Evolutionary conservation across 2,797 vertebrate species (phyloP).

Genomic region (Tokudaia muenninki): DNA sequence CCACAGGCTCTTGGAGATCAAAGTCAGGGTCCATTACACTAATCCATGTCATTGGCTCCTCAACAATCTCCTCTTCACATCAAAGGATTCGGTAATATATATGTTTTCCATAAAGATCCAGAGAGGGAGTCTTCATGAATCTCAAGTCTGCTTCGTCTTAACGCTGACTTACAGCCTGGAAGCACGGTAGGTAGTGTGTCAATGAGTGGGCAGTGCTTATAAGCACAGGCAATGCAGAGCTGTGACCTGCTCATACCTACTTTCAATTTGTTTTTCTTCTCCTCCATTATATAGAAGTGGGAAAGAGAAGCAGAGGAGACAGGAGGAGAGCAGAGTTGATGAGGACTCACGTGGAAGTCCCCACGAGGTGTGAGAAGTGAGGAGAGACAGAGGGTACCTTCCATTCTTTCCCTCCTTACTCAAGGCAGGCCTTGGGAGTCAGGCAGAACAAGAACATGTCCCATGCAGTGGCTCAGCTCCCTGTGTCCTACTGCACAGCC

Average conservation of each 20-base stretch:
- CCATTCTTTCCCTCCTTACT: neutral
- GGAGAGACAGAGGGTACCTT: neutral
- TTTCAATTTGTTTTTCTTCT: neutral
- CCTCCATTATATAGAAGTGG: neutral
- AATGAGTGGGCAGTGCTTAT: neutral
- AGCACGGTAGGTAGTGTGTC: neutral
- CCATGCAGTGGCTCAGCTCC: neutral
- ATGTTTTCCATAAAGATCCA: neutral
- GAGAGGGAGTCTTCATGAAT: neutral
- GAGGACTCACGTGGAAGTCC: neutral
- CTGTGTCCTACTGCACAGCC: neutral
- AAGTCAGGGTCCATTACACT: neutral
- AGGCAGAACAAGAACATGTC: neutral
- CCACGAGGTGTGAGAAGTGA: neutral
- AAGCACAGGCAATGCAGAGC: neutral
- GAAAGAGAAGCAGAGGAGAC: neutral
- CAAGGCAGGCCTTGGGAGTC: neutral
- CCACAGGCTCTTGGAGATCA: neutral
- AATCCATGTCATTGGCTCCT: too few relatives aligned
- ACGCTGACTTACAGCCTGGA: neutral
- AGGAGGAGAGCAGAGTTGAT: neutral
- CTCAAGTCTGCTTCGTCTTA: neutral
- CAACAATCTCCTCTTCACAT: neutral
- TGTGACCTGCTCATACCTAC: neutral
- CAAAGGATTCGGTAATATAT: neutral